Evolutionary conservation across 2,113 vertebrate genomes (phyloP).

Genomic region (Marmota flaviventris): DNA sequence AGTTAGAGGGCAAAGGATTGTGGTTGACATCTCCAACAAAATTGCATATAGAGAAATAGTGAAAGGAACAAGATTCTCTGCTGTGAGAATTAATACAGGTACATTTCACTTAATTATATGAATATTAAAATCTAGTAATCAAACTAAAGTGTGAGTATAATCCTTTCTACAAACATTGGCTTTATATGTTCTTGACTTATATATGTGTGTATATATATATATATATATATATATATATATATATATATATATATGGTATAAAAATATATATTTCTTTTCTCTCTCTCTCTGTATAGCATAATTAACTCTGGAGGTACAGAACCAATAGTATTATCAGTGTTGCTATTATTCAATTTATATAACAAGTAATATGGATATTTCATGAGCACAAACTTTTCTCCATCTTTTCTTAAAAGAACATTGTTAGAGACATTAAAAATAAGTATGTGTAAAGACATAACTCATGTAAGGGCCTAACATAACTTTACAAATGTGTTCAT

Average conservation of each 20-base stretch:
- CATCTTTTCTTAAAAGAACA: not conserved
- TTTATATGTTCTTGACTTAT: not conserved
- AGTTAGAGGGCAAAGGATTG: not conserved
- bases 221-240: too few species aligned
- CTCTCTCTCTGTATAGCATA: not conserved
- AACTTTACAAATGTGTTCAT: slow-evolving; percentile 38
- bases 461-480: not conserved
- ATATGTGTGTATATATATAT: too few species aligned
- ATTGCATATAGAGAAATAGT: not conserved
- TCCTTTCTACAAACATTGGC: not conserved
- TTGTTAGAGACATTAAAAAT: not conserved
- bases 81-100: not conserved
- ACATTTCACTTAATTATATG: not conserved
- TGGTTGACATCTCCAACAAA: not conserved
- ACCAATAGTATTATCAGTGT: not conserved
- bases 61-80: not conserved
- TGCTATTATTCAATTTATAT: not conserved
- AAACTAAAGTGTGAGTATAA: not conserved
- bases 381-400: not conserved
- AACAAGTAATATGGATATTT: not conserved
- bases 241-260: too few species aligned
- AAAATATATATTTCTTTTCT: too few species aligned
- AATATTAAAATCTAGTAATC: not conserved
- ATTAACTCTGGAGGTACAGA: not conserved
- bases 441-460: not conserved